Percentiles rank a stretch among this genome's conserved stretches.
Conservation (phyloP, 2,113 vertebrate genomes). For the Sorex fumeus region DNA sequence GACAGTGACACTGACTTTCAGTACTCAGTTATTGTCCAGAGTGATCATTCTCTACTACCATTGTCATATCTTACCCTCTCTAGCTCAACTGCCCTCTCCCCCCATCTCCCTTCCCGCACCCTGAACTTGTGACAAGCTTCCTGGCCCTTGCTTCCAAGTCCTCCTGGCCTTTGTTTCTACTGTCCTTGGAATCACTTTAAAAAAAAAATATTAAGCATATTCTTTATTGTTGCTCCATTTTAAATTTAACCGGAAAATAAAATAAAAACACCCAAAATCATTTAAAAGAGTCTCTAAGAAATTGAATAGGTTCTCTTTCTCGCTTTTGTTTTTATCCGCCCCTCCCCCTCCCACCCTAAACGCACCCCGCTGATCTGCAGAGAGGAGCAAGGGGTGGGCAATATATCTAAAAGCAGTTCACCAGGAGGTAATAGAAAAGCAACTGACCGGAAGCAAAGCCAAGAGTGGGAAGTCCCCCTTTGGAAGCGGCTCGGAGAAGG, state of each 20-base stretch:
- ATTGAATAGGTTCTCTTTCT: neutral
- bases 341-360: too few relatives aligned
- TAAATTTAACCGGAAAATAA: neutral
- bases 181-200: too few relatives aligned
- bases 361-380: neutral
- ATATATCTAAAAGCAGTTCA: neutral
- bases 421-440: conserved; percentile 21
- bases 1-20: too few relatives aligned
- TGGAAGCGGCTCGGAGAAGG: conserved; percentile 28
- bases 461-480: neutral
- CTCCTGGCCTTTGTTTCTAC: too few relatives aligned
- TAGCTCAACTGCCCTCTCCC: too few relatives aligned
- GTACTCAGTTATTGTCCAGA: too few relatives aligned
- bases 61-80: too few relatives aligned
- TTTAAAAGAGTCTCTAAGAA: conserved; percentile 14
- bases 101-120: too few relatives aligned
- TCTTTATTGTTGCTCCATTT: neutral
- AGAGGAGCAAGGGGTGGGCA: neutral
- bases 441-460: neutral
- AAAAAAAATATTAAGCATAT: neutral
- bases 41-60: too few relatives aligned
- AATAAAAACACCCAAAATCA: neutral
- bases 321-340: neutral
- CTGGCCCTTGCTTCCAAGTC: too few relatives aligned
- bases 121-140: too few relatives aligned